Evolutionary conservation across 2,113 vertebrate genomes (phyloP), one percentile per base, ranked within the genome.

Genomic region (Sitta europaea): DNA sequence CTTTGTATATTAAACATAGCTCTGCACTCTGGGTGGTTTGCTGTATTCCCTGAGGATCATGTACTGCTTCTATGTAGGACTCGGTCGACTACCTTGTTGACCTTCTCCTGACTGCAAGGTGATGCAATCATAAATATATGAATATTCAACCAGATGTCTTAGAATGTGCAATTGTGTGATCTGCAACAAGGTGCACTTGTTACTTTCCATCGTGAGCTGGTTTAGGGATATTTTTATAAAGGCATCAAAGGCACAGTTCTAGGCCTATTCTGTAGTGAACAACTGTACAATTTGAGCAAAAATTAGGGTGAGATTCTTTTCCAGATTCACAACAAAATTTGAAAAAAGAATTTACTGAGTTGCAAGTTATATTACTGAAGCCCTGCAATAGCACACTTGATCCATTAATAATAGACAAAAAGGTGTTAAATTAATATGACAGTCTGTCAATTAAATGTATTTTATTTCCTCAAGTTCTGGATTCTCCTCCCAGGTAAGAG

Each of bases 271-370:
- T 74, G 22, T n/a, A 63, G 53, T 17, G 19, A 24, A 33, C 3
- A 54, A 31, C 14, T 38, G 14, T 35, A 63, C 17, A 61, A 35
- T 14, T 55, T 67, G 55, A 67, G 29, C 14, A 86, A 86, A 86
- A 76, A 51, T 2, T 22, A 65, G 1, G 6, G 7, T 51, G 24
- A 2, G 0, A 4, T 14, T 31, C 6, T 6, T 73, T 67, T 59
- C 43, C 42, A 81, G 9, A 43, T 59, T 74, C 12, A 53, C 6
- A 57, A 31, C 8, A 74, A 55, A 22, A 51, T 43, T 63, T 18
- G 21, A 53, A 59, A 78, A 68, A 9, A 47, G 2, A 9, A n/a
- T 76, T 86, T 76, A 72, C 20, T 33, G 57, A 43, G 6, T 53
- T 85, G 12, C 14, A 51, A 38, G 16, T 47, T 67, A 28, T 29